Conservation (phyloP, 2,113 vertebrate species). For the Brachyhypopomus gauderio region DNA sequence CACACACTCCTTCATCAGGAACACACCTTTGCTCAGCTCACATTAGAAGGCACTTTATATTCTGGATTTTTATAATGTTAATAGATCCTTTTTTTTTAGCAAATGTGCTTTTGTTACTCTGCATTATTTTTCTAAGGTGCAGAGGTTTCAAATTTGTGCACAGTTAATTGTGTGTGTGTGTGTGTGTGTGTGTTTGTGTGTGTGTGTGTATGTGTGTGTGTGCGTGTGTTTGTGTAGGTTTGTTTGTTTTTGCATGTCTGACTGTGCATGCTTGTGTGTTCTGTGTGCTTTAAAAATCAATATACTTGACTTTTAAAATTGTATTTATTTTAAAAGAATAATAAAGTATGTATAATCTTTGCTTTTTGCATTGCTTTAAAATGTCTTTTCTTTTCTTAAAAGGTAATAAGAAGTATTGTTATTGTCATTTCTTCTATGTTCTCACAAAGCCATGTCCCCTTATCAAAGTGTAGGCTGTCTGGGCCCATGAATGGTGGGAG, state of each 20-base stretch:
- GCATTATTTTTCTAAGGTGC: too few relatives aligned
- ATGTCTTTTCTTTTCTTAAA: slow-evolving; percentile 9
- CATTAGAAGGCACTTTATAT: neutral
- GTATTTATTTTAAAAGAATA: neutral
- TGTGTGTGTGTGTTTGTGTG: slow-evolving; percentile 19
- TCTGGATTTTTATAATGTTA: neutral
- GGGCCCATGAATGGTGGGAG: too few relatives aligned
- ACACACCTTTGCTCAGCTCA: neutral
- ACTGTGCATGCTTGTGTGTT: slow-evolving; percentile 18
- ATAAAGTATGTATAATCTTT: neutral
- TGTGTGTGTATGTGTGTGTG: slow-evolving; percentile 17
- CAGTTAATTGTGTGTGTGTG: slow-evolving; percentile 1
- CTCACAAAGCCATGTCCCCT: neutral
- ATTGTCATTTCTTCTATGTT: slow-evolving; percentile 47
- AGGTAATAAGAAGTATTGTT: slow-evolving; percentile 44
- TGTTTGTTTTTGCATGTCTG: slow-evolving; percentile 5
- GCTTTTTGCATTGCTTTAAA: neutral
- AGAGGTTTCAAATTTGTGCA: neutral
- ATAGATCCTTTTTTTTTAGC: too few relatives aligned
- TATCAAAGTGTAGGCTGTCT: too few relatives aligned
- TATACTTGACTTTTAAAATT: too few relatives aligned
- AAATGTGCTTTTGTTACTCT: too few relatives aligned
- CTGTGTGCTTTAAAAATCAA: neutral
- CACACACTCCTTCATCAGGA: neutral
- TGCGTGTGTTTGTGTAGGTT: neutral